Evolutionary conservation across 1,140 invertebrate species (phyloP).

Genomic region (Epicauta chinensis): DNA sequence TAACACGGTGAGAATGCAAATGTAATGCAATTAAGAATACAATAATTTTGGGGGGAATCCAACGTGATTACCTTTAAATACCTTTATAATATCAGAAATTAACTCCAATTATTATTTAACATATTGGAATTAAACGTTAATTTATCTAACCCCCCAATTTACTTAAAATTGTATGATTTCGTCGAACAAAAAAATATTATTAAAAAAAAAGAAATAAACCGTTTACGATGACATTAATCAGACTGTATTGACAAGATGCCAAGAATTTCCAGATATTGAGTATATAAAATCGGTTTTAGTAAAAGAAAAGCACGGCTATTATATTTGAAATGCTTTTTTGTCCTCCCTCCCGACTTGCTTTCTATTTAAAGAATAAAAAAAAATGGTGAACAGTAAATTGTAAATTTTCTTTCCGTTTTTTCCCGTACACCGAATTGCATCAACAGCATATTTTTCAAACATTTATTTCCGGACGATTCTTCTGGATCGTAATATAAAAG

Average conservation of each 20-base stretch:
- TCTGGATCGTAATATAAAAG: slow-evolving; percentile 10
- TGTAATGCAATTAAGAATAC: slow-evolving; percentile 14
- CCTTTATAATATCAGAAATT: slow-evolving; percentile 6
- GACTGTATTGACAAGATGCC: slow-evolving; percentile 12
- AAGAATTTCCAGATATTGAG: slow-evolving; percentile 16
- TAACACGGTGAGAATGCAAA: slow-evolving; percentile 15
- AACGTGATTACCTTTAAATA: slow-evolving; percentile 7
- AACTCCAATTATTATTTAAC: neutral
- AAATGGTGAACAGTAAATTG: slow-evolving; percentile 16
- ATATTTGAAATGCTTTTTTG: too few species aligned
- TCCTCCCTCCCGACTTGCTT: too few species aligned
- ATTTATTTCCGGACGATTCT: slow-evolving; percentile 11
- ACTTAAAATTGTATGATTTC: too few species aligned
- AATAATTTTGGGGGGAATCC: slow-evolving; percentile 9
- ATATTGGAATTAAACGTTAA: neutral
- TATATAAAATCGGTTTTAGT: slow-evolving; percentile 13
- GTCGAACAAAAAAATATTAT: too few species aligned
- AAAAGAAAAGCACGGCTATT: slow-evolving; percentile 15
- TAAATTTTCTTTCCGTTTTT: neutral
- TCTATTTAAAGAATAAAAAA: neutral
- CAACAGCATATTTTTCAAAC: slow-evolving; percentile 15
- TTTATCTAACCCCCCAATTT: too few species aligned
- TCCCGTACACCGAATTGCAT: slow-evolving; percentile 11
- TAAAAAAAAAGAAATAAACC: slow-evolving; percentile 9
- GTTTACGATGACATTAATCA: too few species aligned